Conservation (phyloP, 2,797 vertebrate genomes). For the Pampus argenteus region DNA sequence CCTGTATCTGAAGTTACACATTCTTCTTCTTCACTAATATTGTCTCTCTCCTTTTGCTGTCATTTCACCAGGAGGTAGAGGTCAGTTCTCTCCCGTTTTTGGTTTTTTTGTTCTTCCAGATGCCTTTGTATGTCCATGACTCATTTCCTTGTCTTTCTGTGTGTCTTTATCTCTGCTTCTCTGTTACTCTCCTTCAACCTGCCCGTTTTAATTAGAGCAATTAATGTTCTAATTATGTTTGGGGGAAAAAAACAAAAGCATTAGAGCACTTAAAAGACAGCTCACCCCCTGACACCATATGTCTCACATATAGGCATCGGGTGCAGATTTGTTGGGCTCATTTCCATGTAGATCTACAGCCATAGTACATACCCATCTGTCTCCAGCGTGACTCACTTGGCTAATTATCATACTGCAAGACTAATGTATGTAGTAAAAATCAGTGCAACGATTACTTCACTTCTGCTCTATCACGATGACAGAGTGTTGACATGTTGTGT, state of each 20-base stretch:
- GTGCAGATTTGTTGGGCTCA: constrained; percentile 55
- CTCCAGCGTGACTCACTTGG: constrained; percentile 45
- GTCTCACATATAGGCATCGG: constrained; percentile 49
- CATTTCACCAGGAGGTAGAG: constrained; percentile 91
- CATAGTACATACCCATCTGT: constrained; percentile 43
- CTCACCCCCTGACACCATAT: constrained; percentile 49
- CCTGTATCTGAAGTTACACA: constrained; percentile 28
- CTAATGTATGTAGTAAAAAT: constrained; percentile 60
- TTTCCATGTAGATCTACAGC: constrained; percentile 64
- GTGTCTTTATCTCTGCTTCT: constrained; percentile 45
- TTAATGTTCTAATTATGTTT: constrained; percentile 72
- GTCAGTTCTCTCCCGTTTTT: constrained; percentile 85
- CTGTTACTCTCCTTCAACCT: constrained; percentile 43
- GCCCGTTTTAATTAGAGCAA: constrained; percentile 64
- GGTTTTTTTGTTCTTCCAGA: constrained; percentile 54
- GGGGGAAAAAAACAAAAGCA: constrained; percentile 5
- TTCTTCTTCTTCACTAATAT: constrained; percentile 70
- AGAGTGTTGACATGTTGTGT: constrained; percentile 32
- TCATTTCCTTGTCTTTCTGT: constrained; percentile 52
- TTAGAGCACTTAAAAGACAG: constrained; percentile 42
- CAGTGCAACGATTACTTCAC: constrained; percentile 47
- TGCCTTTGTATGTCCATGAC: constrained; percentile 57
- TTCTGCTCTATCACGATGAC: constrained; percentile 39
- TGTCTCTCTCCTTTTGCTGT: constrained; percentile 71
- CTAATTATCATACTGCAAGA: constrained; percentile 61